Base-by-base conservation (phyloP, 1,140 invertebrate species). In the Macrobrachium nipponense region DNA sequence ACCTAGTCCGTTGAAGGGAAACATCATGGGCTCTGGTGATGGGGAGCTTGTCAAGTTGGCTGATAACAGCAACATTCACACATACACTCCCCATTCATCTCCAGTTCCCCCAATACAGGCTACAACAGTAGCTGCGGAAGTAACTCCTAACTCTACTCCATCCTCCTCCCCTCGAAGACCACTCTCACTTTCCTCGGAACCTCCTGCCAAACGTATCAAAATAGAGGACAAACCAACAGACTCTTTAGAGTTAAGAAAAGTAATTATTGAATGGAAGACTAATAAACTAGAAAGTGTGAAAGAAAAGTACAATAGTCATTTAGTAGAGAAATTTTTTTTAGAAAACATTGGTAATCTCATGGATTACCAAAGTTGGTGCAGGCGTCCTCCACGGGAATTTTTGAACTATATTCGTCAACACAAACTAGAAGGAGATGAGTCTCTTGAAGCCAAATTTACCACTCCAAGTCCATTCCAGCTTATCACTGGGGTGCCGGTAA, bases 271-370 rank as follows among this genome's bases (percentile, higher is more conserved):
- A 44, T 89, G 88, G 88, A 89, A 89, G 60, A 87, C 83, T 36
- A 80, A 73, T 11, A 87, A 87, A 81, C 70, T 89, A 68, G 86
- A 87, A 58, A 70, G 70, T 79, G 82, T 89, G 36, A 87, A 77
- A 72, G 86, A 89, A 20, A 87, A 85, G 64, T 96, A 96, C 91
- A 93, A 94, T 89, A 96, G 97, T 90, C 94, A 95, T 91, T 93
- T 95, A 88, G 93, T 95, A 75, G 97, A 98, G 92, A 92, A 95
- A 78, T 98, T 95, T 92, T 97, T 96, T 91, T 93, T 98, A 66
- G 95, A 97, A 91, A 94, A 93, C 89, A 95, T 95, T 87, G 96
- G 96, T 61, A 97, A 97, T 91, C 94, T 97, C 91, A 95, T 97
- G 93, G 97, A 98, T 90, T 96, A 95, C 91, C 93, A 94, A 89